Evolutionary conservation across 2,113 vertebrate species (phyloP).

Genomic region (Otocyon megalotis): DNA sequence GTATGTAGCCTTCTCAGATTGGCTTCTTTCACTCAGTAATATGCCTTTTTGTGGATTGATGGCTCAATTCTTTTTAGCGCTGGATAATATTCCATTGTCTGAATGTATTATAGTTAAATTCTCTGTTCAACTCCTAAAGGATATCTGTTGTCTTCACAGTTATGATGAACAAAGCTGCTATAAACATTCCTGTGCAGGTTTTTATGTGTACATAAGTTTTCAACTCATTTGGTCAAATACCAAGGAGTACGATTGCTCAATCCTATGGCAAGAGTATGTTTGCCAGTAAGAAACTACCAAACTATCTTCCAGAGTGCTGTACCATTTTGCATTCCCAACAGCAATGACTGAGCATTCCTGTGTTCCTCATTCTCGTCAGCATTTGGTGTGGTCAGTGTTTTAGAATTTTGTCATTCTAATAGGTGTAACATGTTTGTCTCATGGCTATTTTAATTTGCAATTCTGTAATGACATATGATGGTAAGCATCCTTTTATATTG

Average conservation of each 20-base stretch:
- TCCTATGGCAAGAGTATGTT: neutral
- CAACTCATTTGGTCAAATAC: neutral
- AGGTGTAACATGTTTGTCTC: neutral
- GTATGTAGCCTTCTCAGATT: neutral
- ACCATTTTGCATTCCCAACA: neutral
- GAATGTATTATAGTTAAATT: neutral
- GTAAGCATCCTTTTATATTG: neutral
- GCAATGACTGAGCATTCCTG: neutral
- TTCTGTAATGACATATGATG: neutral
- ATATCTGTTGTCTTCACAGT: neutral
- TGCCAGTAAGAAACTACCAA: neutral
- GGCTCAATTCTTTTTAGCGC: neutral
- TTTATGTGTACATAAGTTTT: conserved; percentile 12
- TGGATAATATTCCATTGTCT: neutral
- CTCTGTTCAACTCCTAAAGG: neutral
- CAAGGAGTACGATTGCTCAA: neutral
- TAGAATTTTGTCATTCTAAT: neutral
- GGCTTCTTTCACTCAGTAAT: neutral
- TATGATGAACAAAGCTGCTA: neutral
- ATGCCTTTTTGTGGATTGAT: neutral
- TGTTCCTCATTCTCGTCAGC: neutral
- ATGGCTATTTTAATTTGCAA: neutral
- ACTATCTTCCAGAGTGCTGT: neutral
- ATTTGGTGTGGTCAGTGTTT: neutral
- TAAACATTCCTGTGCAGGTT: neutral